Evolutionary conservation across 2,113 vertebrate genomes (phyloP).

Genomic region (Mobula hypostoma): DNA sequence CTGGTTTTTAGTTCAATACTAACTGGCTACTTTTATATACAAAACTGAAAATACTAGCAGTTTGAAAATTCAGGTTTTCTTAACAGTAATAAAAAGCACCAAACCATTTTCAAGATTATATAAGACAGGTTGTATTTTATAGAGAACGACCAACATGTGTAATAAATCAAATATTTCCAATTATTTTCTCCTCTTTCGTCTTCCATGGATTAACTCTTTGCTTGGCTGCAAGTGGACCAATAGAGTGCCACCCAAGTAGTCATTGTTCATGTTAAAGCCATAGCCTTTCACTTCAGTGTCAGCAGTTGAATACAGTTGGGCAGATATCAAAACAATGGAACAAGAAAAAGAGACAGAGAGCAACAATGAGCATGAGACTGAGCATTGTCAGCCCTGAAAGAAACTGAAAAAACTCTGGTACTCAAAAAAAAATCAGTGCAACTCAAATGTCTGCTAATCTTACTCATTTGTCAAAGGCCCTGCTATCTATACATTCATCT

Average conservation of each 20-base stretch:
- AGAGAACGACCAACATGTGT: not conserved
- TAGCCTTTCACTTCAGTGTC: not conserved
- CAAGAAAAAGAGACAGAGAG: not conserved
- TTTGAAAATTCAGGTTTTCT: not conserved
- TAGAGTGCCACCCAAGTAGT: not conserved
- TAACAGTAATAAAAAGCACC: not conserved
- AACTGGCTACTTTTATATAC: not conserved
- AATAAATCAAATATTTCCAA: not conserved
- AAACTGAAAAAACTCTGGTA: not conserved
- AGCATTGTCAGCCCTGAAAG: not conserved
- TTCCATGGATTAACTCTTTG: not conserved
- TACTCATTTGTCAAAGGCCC: not conserved
- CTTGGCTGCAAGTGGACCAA: not conserved
- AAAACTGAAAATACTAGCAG: not conserved
- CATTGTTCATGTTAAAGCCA: not conserved
- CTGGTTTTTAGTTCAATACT: not conserved
- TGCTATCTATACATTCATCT: not conserved
- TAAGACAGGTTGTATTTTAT: not conserved
- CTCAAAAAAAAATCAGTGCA: not conserved
- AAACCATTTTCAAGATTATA: not conserved
- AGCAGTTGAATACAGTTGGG: not conserved
- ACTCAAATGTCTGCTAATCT: not conserved
- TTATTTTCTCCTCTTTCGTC: not conserved
- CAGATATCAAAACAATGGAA: slow-evolving; percentile 4
- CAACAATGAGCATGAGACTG: not conserved